phyloP scores from a whole-genome alignment of 2,888 invertebrate species.

The Rugalucina vietnamica region DNA sequence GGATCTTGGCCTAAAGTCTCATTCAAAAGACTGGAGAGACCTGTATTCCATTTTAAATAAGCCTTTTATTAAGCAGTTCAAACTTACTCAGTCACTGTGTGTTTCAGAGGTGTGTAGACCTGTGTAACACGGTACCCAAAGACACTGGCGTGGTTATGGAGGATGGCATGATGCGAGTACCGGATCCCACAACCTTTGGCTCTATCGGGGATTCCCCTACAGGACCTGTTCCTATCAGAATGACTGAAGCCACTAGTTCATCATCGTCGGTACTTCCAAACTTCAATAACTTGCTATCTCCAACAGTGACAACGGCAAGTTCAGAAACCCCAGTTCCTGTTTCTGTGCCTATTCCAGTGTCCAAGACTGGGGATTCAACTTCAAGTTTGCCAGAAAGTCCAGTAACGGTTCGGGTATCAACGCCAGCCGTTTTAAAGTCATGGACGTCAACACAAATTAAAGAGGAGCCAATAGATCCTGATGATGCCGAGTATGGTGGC shows the following conservation, averaged over 20 bases:
- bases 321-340: neutral
- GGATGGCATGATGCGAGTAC: constrained; percentile 5
- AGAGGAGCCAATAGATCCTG: constrained; percentile 57
- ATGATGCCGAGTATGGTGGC: constrained; percentile 13
- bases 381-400: constrained; percentile 19
- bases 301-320: neutral
- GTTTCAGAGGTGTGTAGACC: neutral
- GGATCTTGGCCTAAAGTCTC: too few relatives aligned
- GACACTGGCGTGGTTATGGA: constrained; percentile 1
- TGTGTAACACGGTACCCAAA: neutral
- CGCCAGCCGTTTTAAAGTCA: neutral
- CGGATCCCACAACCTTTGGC: neutral
- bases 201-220: neutral
- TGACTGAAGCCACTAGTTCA: neutral
- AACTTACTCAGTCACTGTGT: too few relatives aligned
- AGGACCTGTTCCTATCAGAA: constrained; percentile 3
- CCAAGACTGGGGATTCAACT: constrained; percentile 27
- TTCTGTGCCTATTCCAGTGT: constrained; percentile 19
- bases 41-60: too few relatives aligned
- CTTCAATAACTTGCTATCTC: neutral
- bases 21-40: too few relatives aligned
- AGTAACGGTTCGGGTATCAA: neutral
- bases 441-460: constrained; percentile 27
- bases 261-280: neutral
- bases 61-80: too few relatives aligned